A percentile compares a stretch with the other conserved stretches of the same genome.
phyloP scores from a whole-genome alignment of 2,888 invertebrate genomes.

The Orgyia antiqua region DNA sequence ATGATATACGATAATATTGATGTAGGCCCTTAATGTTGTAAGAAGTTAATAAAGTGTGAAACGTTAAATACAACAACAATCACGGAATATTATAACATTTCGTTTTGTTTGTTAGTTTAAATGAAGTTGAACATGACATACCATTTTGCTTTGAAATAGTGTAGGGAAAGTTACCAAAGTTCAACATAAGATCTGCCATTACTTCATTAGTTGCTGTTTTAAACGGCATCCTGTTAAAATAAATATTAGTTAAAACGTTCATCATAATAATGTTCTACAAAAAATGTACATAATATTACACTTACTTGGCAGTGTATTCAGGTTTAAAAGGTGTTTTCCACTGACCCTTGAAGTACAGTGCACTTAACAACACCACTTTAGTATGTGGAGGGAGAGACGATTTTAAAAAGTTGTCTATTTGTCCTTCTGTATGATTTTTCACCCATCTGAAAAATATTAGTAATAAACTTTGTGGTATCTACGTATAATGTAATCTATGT shows the following conservation, averaged over 20 bases:
- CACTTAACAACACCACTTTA: constrained; percentile 81
- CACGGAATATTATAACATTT: too few species aligned
- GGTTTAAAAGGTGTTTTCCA: constrained; percentile 82
- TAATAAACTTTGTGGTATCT: too few species aligned
- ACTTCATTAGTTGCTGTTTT: constrained; percentile 47
- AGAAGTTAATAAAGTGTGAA: too few species aligned
- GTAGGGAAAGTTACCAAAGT: constrained; percentile 53
- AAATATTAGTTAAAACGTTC: too few species aligned
- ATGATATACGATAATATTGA: too few species aligned
- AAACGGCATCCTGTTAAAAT: constrained; percentile 79
- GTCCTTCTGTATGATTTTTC: constrained; percentile 76
- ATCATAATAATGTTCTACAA: too few species aligned
- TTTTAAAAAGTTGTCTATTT: constrained; percentile 78
- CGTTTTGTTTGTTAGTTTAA: too few species aligned
- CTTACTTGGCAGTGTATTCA: constrained; percentile 75
- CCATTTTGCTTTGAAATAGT: constrained; percentile 42
- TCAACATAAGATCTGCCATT: constrained; percentile 82
- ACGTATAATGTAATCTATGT: too few species aligned
- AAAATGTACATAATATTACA: too few species aligned
- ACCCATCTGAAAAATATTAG: constrained; percentile 81
- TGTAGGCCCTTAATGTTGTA: too few species aligned
- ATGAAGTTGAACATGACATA: too few species aligned
- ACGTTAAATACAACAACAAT: too few species aligned
- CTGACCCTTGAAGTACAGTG: constrained; percentile 84
- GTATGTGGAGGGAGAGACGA: constrained; percentile 74